phyloP scores from a whole-genome alignment of 2,113 vertebrate species.

The Probosciger aterrimus region DNA sequence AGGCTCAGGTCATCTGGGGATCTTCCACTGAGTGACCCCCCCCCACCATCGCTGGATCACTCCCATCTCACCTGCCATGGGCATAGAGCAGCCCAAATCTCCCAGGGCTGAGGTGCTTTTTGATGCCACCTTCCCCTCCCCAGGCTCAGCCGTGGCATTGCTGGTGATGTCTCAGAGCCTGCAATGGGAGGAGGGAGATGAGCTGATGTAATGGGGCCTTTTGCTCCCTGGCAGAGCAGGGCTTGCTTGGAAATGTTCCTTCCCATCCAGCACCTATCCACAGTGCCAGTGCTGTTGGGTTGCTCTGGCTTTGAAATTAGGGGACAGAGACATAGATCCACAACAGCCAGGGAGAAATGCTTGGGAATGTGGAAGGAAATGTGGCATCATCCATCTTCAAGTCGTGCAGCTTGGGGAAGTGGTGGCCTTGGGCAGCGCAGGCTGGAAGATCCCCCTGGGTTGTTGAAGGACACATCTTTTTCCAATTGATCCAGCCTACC shows the following conservation, averaged over 20 bases:
- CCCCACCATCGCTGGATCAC: accelerated
- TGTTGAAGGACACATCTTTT: not conserved
- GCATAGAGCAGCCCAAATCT: not conserved
- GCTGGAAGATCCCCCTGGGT: not conserved
- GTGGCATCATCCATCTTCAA: not conserved
- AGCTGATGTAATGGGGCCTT: not conserved
- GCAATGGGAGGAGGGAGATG: not conserved
- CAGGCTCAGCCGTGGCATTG: not conserved
- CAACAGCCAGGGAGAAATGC: not conserved
- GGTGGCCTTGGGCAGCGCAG: not conserved
- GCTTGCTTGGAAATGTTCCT: not conserved
- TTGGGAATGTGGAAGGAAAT: not conserved
- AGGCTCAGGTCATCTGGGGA: not conserved
- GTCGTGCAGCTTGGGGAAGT: accelerated
- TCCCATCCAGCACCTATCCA: not conserved
- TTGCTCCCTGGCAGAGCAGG: not conserved
- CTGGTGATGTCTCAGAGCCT: not conserved
- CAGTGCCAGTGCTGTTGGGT: not conserved
- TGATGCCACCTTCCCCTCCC: not conserved
- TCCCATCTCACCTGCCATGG: not conserved
- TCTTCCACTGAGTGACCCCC: not conserved
- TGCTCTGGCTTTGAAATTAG: not conserved
- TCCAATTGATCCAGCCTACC: not conserved
- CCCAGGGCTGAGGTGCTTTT: not conserved
- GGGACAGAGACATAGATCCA: not conserved